Conservation (phyloP, 2,888 invertebrate genomes). For the Orthonychiurus folsomi region DNA sequence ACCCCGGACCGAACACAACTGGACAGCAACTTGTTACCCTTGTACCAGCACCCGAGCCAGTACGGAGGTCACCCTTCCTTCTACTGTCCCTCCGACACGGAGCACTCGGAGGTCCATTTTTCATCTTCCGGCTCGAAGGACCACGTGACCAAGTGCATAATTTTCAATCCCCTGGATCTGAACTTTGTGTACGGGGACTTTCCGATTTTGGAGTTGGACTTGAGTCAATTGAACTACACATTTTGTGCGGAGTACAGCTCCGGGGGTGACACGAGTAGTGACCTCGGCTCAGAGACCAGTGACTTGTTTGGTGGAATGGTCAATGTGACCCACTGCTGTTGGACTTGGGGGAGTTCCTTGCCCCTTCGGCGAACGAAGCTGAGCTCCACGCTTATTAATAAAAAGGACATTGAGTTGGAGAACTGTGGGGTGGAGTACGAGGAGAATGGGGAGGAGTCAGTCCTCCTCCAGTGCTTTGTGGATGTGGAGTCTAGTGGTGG, state of each 20-base stretch:
- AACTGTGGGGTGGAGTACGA: no score
- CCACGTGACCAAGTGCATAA: conserved; percentile 9
- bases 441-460: no score
- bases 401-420: not conserved
- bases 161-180: conserved; percentile 7
- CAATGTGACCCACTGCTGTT: conserved; percentile 34
- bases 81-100: conserved; percentile 32
- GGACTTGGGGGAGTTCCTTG: conserved; percentile 22
- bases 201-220: conserved; percentile 1
- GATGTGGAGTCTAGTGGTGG: no score
- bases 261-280: not conserved
- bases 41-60: conserved; percentile 32
- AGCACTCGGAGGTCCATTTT: not conserved
- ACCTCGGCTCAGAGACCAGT: not conserved
- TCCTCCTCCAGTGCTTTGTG: no score
- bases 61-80: conserved; percentile 40
- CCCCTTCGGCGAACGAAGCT: not conserved
- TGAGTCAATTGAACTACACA: not conserved
- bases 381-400: not conserved
- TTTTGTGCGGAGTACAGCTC: conserved; percentile 1
- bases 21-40: conserved; percentile 19
- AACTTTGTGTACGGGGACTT: not conserved
- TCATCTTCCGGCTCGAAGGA: not conserved
- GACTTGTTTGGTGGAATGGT: not conserved
- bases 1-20: conserved; percentile 36